Evolutionary conservation across 2,113 vertebrate species (phyloP).

Genomic region (Laterallus jamaicensis): DNA sequence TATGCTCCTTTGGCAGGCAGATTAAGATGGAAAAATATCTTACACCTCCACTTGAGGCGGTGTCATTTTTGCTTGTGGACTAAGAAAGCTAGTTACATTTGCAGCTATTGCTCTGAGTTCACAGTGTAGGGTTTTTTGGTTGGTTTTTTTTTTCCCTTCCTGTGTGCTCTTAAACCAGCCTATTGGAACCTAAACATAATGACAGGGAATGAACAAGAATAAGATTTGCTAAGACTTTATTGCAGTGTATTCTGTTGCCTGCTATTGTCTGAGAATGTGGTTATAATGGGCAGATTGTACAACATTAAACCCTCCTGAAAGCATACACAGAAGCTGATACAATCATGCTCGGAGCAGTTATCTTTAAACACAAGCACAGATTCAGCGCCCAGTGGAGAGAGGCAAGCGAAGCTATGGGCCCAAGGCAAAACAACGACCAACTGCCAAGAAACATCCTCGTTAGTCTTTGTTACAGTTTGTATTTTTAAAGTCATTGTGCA

Average conservation of each 20-base stretch:
- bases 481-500: constrained; percentile 51
- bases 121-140: too few relatives aligned
- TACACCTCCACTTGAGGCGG: background rate
- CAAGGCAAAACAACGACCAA: constrained; percentile 19
- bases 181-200: background rate
- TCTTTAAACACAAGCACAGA: constrained; percentile 26
- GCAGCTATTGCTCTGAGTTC: background rate
- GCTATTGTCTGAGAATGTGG: constrained; percentile 32
- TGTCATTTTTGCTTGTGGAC: background rate
- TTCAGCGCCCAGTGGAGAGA: background rate
- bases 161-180: background rate
- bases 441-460: constrained; percentile 26
- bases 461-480: constrained; percentile 37
- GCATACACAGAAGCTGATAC: background rate
- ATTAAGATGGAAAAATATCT: background rate
- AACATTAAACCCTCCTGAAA: constrained; percentile 21
- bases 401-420: background rate
- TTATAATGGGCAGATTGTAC: background rate
- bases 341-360: background rate
- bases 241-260: background rate
- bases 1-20: background rate
- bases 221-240: background rate
- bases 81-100: background rate
- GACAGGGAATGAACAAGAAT: background rate
- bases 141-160: background rate